A percentile compares a stretch with the other conserved stretches of the same genome.
Conservation (phyloP, 2,797 vertebrate species). For the Enteromius treurensis region DNA sequence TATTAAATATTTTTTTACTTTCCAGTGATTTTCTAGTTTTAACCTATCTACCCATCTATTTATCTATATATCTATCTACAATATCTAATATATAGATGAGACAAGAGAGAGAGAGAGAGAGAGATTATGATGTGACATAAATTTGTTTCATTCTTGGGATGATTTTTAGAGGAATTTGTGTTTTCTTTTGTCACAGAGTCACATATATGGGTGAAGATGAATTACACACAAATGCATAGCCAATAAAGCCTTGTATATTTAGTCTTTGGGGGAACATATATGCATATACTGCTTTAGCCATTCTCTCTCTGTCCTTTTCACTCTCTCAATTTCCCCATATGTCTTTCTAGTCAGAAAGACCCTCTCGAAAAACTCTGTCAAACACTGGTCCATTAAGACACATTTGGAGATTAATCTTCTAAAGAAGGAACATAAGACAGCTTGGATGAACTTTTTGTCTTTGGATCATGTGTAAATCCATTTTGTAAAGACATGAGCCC, state of each 20-base stretch:
- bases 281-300: neutral
- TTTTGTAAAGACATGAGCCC: slow-evolving; percentile 43
- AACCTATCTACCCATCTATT: no score
- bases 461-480: slow-evolving; percentile 50
- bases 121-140: no score
- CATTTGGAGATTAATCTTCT: slow-evolving; percentile 45
- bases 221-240: no score
- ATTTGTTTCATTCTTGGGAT: no score
- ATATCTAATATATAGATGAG: no score
- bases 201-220: no score
- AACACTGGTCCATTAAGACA: slow-evolving; percentile 43
- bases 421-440: slow-evolving; percentile 41
- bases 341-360: slow-evolving; percentile 22
- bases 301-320: neutral
- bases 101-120: no score
- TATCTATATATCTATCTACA: no score
- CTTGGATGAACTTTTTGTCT: slow-evolving; percentile 48
- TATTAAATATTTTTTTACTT: neutral
- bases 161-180: no score
- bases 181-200: no score
- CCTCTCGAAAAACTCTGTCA: slow-evolving; percentile 22
- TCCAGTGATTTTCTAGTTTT: neutral
- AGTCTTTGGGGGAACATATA: neutral
- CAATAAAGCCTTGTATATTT: no score
- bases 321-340: neutral